phyloP scores from a whole-genome alignment of 2,797 vertebrate species.

The Gymnocypris eckloni region DNA sequence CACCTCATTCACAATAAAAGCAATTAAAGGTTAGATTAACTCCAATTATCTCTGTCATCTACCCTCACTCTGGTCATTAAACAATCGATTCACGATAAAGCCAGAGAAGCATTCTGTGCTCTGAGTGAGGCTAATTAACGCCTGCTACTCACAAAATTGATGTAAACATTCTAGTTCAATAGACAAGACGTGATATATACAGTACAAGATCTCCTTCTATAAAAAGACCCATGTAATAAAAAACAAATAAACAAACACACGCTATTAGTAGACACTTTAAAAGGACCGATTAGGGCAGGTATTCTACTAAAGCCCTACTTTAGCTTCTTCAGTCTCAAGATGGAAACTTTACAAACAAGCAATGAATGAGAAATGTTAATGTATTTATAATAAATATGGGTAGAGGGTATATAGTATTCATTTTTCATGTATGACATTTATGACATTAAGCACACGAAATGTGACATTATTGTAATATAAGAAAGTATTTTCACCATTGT shows the following conservation, averaged over 20 bases:
- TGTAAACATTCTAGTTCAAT: conserved; percentile 25
- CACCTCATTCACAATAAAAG: conserved; percentile 19
- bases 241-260: not conserved
- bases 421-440: not conserved
- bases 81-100: conserved; percentile 21
- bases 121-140: not conserved
- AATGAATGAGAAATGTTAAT: not conserved
- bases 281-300: too few species aligned
- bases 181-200: not conserved
- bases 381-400: not conserved
- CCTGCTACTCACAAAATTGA: not conserved
- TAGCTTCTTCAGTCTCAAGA: not conserved
- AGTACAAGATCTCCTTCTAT: not conserved
- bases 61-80: conserved; percentile 15
- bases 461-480: not conserved
- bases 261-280: too few species aligned
- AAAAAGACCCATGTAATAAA: not conserved
- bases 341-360: not conserved
- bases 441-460: not conserved
- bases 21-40: conserved; percentile 37
- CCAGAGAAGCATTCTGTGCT: not conserved
- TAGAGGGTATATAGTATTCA: not conserved
- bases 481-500: not conserved
- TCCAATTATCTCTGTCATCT: conserved; percentile 38
- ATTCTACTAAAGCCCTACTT: not conserved